Evolutionary conservation across 2,888 invertebrate genomes (phyloP).

Genomic region (Tetropium fuscum): DNA sequence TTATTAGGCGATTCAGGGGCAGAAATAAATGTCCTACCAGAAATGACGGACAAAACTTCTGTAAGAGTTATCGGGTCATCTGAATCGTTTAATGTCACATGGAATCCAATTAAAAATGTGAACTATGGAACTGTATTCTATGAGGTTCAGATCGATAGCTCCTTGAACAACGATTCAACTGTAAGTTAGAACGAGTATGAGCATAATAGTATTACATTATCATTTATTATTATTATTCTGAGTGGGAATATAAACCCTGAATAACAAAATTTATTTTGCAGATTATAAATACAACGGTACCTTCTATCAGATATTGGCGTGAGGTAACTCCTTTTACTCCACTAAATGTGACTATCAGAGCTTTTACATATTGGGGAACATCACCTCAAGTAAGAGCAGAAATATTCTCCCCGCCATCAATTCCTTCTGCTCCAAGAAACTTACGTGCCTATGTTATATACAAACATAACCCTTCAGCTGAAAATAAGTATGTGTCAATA

Average conservation of each 20-base stretch:
- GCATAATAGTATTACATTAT: too few species aligned
- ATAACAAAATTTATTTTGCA: too few species aligned
- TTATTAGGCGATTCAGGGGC: conserved; percentile 44
- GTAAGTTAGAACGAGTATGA: conserved; percentile 55
- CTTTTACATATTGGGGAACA: conserved; percentile 88
- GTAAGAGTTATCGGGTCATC: conserved; percentile 81
- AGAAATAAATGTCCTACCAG: conserved; percentile 78
- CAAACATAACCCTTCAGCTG: conserved; percentile 52
- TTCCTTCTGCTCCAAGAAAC: conserved; percentile 80
- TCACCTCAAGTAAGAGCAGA: conserved; percentile 73
- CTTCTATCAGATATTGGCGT: conserved; percentile 69
- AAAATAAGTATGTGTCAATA: conserved; percentile 54
- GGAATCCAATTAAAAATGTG: conserved; percentile 80
- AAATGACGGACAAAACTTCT: conserved; percentile 74
- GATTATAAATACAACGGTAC: conserved; percentile 68
- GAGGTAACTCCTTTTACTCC: conserved; percentile 76
- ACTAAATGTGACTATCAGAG: conserved; percentile 80
- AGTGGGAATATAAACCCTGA: too few species aligned
- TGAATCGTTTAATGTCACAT: conserved; percentile 86
- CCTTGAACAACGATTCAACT: conserved; percentile 71
- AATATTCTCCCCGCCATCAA: conserved; percentile 84
- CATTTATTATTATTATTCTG: too few species aligned
- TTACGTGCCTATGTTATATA: conserved; percentile 72
- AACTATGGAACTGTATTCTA: conserved; percentile 88
- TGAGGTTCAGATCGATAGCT: conserved; percentile 78